phyloP scores from a whole-genome alignment of 2,113 vertebrate species.

The Phainopepla nitens region DNA sequence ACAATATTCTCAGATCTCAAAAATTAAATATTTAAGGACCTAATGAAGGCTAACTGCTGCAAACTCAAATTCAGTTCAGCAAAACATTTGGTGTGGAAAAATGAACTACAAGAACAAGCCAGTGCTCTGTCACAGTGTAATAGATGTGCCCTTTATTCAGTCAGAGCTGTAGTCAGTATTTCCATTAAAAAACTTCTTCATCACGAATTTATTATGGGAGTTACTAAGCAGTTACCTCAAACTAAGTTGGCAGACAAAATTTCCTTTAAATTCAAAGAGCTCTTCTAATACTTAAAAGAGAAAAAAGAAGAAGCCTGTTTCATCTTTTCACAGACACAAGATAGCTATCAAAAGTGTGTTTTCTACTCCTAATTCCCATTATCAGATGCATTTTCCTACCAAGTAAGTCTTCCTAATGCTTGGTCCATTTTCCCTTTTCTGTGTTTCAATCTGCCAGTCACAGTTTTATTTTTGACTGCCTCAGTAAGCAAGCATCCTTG shows the following conservation, averaged over 20 bases:
- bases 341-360: background rate
- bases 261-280: background rate
- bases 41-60: background rate
- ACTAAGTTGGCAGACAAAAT: background rate
- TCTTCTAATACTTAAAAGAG: background rate
- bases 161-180: background rate
- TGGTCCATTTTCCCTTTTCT: background rate
- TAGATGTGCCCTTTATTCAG: conserved; percentile 1
- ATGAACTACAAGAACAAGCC: background rate
- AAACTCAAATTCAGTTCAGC: background rate
- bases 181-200: background rate
- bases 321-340: background rate
- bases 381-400: background rate
- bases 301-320: background rate
- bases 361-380: background rate
- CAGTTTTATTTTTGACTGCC: background rate
- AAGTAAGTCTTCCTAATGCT: background rate
- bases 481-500: background rate
- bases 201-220: background rate
- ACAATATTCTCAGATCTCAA: background rate
- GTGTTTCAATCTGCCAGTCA: background rate
- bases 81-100: background rate
- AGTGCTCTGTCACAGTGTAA: background rate
- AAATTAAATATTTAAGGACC: background rate
- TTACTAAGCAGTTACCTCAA: background rate